These are phyloP conservation scores for Ganaspis sp. DNA, from an alignment of 1,140 invertebrate species.

Conservation along the genomic window DNA sequence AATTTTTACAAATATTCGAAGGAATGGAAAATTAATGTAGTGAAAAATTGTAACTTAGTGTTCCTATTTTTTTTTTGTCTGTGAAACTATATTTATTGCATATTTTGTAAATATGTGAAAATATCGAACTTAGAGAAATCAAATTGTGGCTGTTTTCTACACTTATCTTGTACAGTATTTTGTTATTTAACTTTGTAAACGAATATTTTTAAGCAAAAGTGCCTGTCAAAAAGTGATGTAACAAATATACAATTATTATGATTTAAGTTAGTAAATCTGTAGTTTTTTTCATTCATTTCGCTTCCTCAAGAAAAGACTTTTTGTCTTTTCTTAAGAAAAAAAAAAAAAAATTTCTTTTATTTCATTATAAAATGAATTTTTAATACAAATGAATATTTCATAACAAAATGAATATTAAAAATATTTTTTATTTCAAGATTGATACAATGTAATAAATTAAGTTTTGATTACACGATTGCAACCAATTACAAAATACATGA, in stretches of 20 bases:
- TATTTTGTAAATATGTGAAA: constrained; percentile 7
- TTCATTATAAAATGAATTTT: too few relatives aligned
- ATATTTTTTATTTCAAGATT: too few relatives aligned
- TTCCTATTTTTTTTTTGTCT: background rate
- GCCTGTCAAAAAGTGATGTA: background rate
- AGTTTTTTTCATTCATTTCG: background rate
- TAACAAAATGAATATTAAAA: too few relatives aligned
- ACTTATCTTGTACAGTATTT: background rate
- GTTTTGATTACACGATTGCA: too few relatives aligned
- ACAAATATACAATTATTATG: background rate
- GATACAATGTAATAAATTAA: too few relatives aligned
- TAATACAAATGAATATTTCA: too few relatives aligned
- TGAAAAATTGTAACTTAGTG: background rate
- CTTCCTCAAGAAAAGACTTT: too few relatives aligned
- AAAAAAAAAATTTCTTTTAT: too few relatives aligned
- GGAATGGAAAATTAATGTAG: background rate
- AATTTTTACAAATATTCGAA: background rate
- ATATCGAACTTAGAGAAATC: background rate
- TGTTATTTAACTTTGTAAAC: background rate
- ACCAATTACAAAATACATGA: too few relatives aligned
- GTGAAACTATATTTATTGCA: background rate
- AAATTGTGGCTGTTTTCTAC: constrained; percentile 4
- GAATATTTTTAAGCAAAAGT: constrained; percentile 7
- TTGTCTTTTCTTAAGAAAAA: too few relatives aligned
- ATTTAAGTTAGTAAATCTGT: background rate